These are phyloP conservation scores for Dermatemys mawii DNA, from an alignment of 2,113 vertebrate genomes.

Conservation along the genomic window DNA sequence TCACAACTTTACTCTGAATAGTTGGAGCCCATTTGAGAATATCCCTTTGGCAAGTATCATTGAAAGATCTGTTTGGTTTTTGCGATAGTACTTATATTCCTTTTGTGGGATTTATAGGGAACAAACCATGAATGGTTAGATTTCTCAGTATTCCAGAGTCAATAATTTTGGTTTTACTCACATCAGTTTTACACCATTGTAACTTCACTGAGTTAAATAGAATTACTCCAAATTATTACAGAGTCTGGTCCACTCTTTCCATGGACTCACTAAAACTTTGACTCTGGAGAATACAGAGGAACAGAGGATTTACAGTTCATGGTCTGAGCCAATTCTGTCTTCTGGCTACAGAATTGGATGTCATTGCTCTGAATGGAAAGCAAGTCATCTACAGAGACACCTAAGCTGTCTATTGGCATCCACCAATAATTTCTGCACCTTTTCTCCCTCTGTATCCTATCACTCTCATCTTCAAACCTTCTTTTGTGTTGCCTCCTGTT, in stretches of 20 bases:
- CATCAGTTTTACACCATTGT: background rate
- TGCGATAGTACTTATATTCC: background rate
- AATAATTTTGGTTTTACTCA: background rate
- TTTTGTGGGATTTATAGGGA: background rate
- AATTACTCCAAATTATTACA: background rate
- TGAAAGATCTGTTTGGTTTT: background rate
- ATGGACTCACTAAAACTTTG: background rate
- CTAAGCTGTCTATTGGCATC: slow-evolving; percentile 70
- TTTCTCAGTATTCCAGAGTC: background rate
- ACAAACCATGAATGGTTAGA: fast-evolving
- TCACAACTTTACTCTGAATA: background rate
- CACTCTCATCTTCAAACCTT: slow-evolving; percentile 10
- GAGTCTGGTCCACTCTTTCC: slow-evolving; percentile 8
- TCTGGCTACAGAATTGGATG: slow-evolving; percentile 72
- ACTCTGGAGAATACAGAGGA: slow-evolving; percentile 31
- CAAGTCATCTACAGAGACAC: slow-evolving; percentile 63
- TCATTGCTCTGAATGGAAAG: slow-evolving; percentile 73
- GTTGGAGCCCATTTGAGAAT: background rate
- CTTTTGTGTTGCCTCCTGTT: background rate
- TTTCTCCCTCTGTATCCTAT: slow-evolving; percentile 8
- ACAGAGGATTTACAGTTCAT: slow-evolving; percentile 20
- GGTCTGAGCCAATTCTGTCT: slow-evolving; percentile 3
- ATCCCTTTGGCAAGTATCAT: background rate
- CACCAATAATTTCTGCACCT: slow-evolving; percentile 55
- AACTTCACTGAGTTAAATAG: background rate